Conservation (phyloP, 2,888 invertebrate species). For the Anoncus sp. region DNA sequence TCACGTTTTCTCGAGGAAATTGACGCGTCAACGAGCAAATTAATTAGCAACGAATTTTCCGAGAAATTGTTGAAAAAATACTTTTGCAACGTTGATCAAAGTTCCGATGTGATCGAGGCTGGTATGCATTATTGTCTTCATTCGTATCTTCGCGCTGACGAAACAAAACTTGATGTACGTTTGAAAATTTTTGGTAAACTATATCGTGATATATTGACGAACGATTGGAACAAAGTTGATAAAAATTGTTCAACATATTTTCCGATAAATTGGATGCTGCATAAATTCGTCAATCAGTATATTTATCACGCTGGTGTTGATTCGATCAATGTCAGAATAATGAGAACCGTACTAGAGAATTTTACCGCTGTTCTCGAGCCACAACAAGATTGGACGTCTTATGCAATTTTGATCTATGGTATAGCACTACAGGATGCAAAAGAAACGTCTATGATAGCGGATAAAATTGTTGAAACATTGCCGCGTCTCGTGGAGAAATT, state of each 20-base stretch:
- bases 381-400: conserved; percentile 61
- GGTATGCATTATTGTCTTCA: conserved; percentile 22
- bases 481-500: conserved; percentile 48
- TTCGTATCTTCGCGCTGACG: conserved; percentile 31
- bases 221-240: conserved; percentile 64
- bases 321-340: conserved; percentile 3
- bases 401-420: conserved; percentile 59
- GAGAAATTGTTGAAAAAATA: conserved; percentile 68
- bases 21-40: conserved; percentile 32
- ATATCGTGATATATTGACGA: conserved; percentile 46
- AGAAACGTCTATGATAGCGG: conserved; percentile 36
- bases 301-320: background rate
- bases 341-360: conserved; percentile 56
- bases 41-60: conserved; percentile 69
- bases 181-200: conserved; percentile 53
- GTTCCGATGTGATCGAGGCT: background rate
- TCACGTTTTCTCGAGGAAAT: conserved; percentile 4
- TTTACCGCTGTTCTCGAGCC: conserved; percentile 64
- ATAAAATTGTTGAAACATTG: conserved; percentile 39
- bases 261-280: conserved; percentile 63
- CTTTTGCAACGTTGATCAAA: conserved; percentile 56
- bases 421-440: conserved; percentile 19
- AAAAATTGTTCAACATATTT: conserved; percentile 22
- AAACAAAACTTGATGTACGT: conserved; percentile 53
- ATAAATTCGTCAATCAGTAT: conserved; percentile 3